Evolutionary conservation across 2,797 vertebrate genomes (phyloP), one percentile per base, ranked within the genome.

Genomic region (Sebastes wilsoni): DNA sequence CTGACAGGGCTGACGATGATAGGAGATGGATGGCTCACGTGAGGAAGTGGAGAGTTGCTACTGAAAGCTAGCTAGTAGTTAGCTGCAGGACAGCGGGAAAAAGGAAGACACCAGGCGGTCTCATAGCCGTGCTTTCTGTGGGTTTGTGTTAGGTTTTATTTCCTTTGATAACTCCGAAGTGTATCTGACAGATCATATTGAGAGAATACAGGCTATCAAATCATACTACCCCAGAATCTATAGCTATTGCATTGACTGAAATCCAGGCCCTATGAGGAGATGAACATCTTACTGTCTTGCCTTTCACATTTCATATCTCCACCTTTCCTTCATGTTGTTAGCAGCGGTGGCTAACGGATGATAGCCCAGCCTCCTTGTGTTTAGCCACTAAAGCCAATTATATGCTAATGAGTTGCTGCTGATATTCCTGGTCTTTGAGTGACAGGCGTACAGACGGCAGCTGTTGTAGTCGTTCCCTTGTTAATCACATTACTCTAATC

Each of bases 401-500:
- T n/a, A 69, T 58, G 36, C 9, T 67, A 75, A 80, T 75, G 46
- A 69, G 28, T 12, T 42, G 20, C 46, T 42, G 58, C 25, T 72
- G 68, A 74, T 83, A 54, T 60, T 76, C 30, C 28, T 46, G 67
- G 20, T 67, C 36, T 75, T 64, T 72, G 70, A 68, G 74, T 66
- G 66, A 60, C 74, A 36, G 66, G 56, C 27, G 5, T 52, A 18
- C 58, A 66, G 67, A 72, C 62, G 62, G 28, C 78, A n/a, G 71
- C 60, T 76, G 70, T 36, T 78, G 69, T 83, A 25, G 2, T 62
- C 9, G 6, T 77, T 61, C 42, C 58, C 46, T 34, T 55, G 32
- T 72, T 80, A 66, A 84, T 82, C 61, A 14, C 36, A 34, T 84
- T 66, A 78, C 38, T 58, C 42, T 75, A 22, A 72, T 79, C 76